phyloP scores from a whole-genome alignment of 2,113 vertebrate genomes.

The Xiphophorus couchianus region DNA sequence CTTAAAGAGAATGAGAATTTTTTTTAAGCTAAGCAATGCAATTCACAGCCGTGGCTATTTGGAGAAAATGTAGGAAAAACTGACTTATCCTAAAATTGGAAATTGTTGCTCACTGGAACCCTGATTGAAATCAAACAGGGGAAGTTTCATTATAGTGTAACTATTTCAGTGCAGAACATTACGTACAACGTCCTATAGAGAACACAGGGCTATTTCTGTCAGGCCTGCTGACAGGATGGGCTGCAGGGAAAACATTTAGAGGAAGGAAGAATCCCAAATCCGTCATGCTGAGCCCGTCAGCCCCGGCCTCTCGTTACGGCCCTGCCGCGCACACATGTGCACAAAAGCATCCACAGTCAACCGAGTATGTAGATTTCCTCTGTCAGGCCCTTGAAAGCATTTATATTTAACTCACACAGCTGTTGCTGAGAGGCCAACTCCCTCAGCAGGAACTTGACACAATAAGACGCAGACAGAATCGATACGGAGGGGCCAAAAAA shows the following conservation, averaged over 20 bases:
- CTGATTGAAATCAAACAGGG: not conserved
- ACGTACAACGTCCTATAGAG: conserved; percentile 14
- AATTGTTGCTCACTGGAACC: not conserved
- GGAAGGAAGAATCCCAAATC: conserved; percentile 76
- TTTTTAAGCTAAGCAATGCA: not conserved
- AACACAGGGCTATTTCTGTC: conserved; percentile 62
- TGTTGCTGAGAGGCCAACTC: conserved; percentile 73
- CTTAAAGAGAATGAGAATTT: not conserved
- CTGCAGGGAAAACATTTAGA: conserved; percentile 74
- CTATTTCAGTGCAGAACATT: conserved; percentile 8
- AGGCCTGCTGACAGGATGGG: conserved; percentile 66
- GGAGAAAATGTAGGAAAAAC: not conserved
- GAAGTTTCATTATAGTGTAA: not conserved
- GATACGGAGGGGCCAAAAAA: conserved; percentile 5
- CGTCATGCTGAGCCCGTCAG: conserved; percentile 45
- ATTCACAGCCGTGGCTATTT: not conserved
- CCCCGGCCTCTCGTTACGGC: conserved; percentile 60
- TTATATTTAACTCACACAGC: conserved; percentile 81
- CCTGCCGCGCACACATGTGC: conserved; percentile 10
- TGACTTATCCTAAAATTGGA: not conserved
- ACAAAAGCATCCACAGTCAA: conserved; percentile 14
- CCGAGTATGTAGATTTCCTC: conserved; percentile 27
- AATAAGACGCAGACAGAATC: conserved; percentile 44
- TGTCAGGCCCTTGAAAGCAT: conserved; percentile 40
- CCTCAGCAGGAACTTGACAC: conserved; percentile 68